A percentile compares a stretch with the other conserved stretches of the same genome.
These are phyloP conservation scores for Portunus trituberculatus DNA, from an alignment of 1,140 invertebrate genomes.

Conservation along the genomic window DNA sequence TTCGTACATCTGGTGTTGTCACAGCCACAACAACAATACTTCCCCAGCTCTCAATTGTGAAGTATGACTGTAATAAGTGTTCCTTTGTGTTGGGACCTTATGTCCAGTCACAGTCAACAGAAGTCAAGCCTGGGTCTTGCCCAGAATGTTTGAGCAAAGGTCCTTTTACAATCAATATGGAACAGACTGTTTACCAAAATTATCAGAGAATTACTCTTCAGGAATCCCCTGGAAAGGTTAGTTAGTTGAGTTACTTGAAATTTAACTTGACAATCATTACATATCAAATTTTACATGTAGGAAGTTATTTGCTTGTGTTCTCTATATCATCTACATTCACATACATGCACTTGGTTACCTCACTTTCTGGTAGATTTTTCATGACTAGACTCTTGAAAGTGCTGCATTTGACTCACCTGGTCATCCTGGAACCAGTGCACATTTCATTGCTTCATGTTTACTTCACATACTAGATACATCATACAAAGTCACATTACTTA, in stretches of 20 bases:
- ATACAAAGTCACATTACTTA: too few species aligned
- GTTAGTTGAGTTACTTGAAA: background rate
- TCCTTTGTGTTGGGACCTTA: constrained; percentile 97
- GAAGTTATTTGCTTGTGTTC: too few species aligned
- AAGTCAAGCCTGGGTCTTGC: constrained; percentile 97
- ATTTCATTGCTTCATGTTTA: too few species aligned
- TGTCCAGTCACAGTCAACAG: constrained; percentile 94
- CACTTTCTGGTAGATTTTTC: too few species aligned
- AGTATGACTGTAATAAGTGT: constrained; percentile 99
- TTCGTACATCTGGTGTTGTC: constrained; percentile 96
- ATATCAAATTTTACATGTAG: too few species aligned
- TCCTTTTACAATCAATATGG: constrained; percentile 97
- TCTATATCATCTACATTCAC: too few species aligned
- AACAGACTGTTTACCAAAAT: constrained; percentile 98
- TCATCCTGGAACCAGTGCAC: too few species aligned
- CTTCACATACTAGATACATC: too few species aligned
- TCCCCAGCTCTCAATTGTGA: constrained; percentile 96
- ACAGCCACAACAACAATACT: constrained; percentile 97
- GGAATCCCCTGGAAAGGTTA: constrained; percentile 91
- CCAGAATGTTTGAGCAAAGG: constrained; percentile 98
- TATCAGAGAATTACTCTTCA: constrained; percentile 99
- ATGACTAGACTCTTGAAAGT: too few species aligned
- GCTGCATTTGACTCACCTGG: too few species aligned
- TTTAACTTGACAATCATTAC: too few species aligned
- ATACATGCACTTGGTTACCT: too few species aligned